Conservation (phyloP, 1,140 invertebrate genomes). For the Vanessa tameamea region DNA sequence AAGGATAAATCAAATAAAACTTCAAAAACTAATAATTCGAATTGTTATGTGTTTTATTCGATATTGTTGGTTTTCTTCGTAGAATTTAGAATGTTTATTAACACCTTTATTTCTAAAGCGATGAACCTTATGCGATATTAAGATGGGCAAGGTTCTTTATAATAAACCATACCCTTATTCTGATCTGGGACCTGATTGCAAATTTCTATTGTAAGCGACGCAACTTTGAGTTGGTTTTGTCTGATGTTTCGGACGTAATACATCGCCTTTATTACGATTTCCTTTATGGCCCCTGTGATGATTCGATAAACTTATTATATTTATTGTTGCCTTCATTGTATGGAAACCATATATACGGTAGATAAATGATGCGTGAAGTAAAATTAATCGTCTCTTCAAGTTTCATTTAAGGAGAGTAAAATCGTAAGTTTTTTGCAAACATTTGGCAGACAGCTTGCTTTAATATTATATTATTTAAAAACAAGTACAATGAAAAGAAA, state of each 20-base stretch:
- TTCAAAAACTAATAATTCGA: too few species aligned
- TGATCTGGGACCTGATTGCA: slow-evolving; percentile 48
- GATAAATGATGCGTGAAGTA: slow-evolving; percentile 5
- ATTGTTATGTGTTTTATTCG: too few species aligned
- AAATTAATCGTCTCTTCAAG: not conserved
- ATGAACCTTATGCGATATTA: not conserved
- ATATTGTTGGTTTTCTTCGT: not conserved
- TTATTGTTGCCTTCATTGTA: slow-evolving; percentile 12
- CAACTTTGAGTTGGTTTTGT: slow-evolving; percentile 37
- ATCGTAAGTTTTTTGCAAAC: too few species aligned
- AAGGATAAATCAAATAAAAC: too few species aligned
- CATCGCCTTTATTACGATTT: slow-evolving; percentile 33
- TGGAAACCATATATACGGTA: slow-evolving; percentile 1
- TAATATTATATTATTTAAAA: too few species aligned
- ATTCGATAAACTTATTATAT: slow-evolving; percentile 11
- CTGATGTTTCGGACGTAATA: slow-evolving; percentile 41
- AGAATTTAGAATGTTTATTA: not conserved
- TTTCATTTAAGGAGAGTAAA: not conserved
- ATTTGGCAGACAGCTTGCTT: too few species aligned
- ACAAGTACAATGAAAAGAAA: too few species aligned
- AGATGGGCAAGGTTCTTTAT: slow-evolving; percentile 18
- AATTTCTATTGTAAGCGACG: slow-evolving; percentile 43
- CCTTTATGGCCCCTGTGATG: slow-evolving; percentile 17
- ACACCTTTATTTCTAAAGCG: not conserved
- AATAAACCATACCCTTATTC: slow-evolving; percentile 43